Conservation (phyloP, 1,140 invertebrate species). For the Leptinotarsa lineolata region DNA sequence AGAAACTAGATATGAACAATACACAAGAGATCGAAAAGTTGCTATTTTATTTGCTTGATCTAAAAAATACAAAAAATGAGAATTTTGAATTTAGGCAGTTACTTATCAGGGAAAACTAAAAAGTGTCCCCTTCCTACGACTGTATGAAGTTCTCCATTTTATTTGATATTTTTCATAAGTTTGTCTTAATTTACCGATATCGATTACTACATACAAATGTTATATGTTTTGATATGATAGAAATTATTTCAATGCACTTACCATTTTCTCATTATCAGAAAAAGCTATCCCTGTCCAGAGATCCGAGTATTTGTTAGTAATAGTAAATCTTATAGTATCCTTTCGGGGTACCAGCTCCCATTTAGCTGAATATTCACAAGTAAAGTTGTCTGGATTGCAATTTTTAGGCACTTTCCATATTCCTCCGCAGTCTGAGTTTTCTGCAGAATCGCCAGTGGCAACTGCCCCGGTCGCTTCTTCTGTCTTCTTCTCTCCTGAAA, state of each 20-base stretch:
- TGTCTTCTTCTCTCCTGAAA: conserved; percentile 57
- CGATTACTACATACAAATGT: too few species aligned
- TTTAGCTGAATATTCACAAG: conserved; percentile 81
- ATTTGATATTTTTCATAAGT: too few species aligned
- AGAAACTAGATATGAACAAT: too few species aligned
- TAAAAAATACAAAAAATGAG: too few species aligned
- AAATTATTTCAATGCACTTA: conserved; percentile 51
- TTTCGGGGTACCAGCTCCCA: conserved; percentile 81
- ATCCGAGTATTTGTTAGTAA: conserved; percentile 80
- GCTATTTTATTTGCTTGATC: too few species aligned
- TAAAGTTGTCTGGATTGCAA: conserved; percentile 70
- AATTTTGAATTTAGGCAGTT: too few species aligned
- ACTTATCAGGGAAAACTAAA: too few species aligned
- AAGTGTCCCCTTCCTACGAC: too few species aligned
- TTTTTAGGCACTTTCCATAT: conserved; percentile 77
- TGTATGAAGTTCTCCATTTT: too few species aligned
- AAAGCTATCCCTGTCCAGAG: conserved; percentile 95
- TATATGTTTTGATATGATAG: too few species aligned
- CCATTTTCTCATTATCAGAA: conserved; percentile 85
- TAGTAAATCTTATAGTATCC: conserved; percentile 83
- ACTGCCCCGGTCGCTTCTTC: conserved; percentile 33
- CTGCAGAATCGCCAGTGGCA: conserved; percentile 34
- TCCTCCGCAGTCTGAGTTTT: conserved; percentile 68
- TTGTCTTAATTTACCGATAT: too few species aligned
- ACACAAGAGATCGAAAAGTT: too few species aligned